A percentile compares a stretch with the other conserved stretches of the same genome.
Evolutionary conservation across 2,888 invertebrate genomes (phyloP).

Genomic region (Antheraea assamensis): DNA sequence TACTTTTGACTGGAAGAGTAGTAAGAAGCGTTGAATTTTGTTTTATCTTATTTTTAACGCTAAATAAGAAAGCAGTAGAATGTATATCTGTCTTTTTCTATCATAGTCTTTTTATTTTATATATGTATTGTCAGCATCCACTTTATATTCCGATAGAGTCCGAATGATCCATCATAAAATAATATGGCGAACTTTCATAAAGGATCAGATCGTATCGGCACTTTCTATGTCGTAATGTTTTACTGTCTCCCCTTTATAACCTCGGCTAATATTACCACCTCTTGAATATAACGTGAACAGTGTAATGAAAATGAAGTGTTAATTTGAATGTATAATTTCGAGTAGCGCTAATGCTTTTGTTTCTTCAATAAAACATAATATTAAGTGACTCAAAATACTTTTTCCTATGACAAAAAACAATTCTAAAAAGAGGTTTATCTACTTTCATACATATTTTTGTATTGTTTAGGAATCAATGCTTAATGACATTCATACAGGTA

Average conservation of each 20-base stretch:
- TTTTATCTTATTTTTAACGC: no score
- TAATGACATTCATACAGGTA: no score
- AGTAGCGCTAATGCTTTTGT: neutral
- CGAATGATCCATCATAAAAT: constrained; percentile 38
- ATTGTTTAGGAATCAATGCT: no score
- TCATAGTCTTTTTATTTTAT: neutral
- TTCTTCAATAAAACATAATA: neutral
- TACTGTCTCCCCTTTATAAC: constrained; percentile 24
- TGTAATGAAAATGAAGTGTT: neutral
- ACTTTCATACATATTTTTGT: no score
- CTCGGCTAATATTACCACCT: constrained; percentile 2
- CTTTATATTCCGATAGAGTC: constrained; percentile 40
- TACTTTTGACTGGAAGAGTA: no score
- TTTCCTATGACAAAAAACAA: neutral
- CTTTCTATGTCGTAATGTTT: constrained; percentile 41
- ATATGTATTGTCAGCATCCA: constrained; percentile 28
- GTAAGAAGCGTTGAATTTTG: no score
- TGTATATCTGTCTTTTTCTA: neutral
- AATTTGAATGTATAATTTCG: neutral
- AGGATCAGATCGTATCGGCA: constrained; percentile 40
- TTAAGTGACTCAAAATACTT: neutral
- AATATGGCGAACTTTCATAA: constrained; percentile 32
- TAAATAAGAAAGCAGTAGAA: neutral
- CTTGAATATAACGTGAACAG: neutral
- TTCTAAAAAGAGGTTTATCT: neutral